phyloP scores from a whole-genome alignment of 2,113 vertebrate genomes.

The Alouatta palliata region DNA sequence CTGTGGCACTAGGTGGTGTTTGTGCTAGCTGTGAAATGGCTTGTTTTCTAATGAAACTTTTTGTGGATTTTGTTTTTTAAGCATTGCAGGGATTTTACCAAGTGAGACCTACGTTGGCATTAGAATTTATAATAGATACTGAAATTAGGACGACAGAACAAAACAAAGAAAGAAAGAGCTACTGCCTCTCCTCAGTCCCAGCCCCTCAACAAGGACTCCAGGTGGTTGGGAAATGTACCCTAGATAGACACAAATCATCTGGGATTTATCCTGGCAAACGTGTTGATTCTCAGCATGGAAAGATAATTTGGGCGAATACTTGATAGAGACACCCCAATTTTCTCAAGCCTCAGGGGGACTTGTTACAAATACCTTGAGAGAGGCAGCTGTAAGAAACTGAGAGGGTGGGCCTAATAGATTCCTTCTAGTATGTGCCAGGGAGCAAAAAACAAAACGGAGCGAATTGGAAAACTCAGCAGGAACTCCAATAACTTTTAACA shows the following conservation, averaged over 20 bases:
- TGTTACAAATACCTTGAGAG: slow-evolving; percentile 21
- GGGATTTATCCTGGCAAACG: background rate
- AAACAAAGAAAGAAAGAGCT: background rate
- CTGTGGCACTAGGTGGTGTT: background rate
- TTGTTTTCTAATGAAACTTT: background rate
- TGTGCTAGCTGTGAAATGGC: background rate
- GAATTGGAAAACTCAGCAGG: background rate
- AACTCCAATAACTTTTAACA: background rate
- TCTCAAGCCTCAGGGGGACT: background rate
- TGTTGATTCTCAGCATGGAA: background rate
- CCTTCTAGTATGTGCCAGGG: background rate
- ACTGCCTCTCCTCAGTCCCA: background rate
- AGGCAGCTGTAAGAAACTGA: background rate
- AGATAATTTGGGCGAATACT: background rate
- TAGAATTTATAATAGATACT: background rate
- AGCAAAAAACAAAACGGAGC: background rate
- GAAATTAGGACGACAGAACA: background rate
- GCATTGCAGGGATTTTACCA: background rate
- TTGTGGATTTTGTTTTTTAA: background rate
- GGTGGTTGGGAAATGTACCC: background rate
- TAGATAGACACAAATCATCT: background rate
- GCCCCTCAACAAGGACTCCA: background rate
- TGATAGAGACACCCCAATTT: slow-evolving; percentile 21
- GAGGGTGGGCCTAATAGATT: background rate
- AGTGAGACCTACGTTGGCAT: background rate